These are phyloP conservation scores for Mesodorylaimus sp. DNA, from an alignment of 2,888 invertebrate species.

Conservation along the genomic window DNA sequence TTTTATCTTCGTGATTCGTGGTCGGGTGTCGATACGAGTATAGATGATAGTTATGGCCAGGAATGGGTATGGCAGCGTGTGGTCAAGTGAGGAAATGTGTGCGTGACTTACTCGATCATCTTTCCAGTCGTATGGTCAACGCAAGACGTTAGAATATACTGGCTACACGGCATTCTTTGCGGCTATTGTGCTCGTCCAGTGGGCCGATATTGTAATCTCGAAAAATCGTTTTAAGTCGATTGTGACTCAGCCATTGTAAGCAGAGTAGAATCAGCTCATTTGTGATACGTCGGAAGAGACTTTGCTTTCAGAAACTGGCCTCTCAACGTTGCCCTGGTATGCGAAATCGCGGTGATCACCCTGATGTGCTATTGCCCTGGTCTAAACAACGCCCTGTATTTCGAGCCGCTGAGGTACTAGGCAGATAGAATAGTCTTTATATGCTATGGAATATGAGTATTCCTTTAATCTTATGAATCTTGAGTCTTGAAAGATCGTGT, in stretches of 20 bases:
- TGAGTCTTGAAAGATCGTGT: too few species aligned
- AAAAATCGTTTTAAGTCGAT: slow-evolving; percentile 35
- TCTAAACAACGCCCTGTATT: too few species aligned
- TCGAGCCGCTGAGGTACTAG: too few species aligned
- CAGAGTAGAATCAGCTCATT: too few species aligned
- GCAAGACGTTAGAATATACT: slow-evolving; percentile 32
- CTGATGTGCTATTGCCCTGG: slow-evolving; percentile 18
- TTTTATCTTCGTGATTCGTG: slow-evolving; percentile 32
- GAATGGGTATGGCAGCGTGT: slow-evolving; percentile 64
- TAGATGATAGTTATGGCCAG: slow-evolving; percentile 52
- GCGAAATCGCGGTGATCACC: slow-evolving; percentile 18
- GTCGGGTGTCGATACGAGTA: slow-evolving; percentile 37
- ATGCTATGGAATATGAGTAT: too few species aligned
- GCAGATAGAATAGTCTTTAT: too few species aligned
- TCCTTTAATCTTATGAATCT: too few species aligned
- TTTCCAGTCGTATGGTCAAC: slow-evolving; percentile 22
- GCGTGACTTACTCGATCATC: slow-evolving; percentile 11
- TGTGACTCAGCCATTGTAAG: too few species aligned
- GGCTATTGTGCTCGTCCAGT: slow-evolving; percentile 32
- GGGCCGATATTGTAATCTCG: slow-evolving; percentile 33
- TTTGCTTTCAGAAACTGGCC: slow-evolving; percentile 19
- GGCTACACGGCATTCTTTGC: slow-evolving; percentile 33
- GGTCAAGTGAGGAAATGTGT: slow-evolving; percentile 78
- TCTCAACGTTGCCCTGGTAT: slow-evolving; percentile 19
- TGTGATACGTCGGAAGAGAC: too few species aligned